Evolutionary conservation across 2,888 invertebrate genomes (phyloP), one percentile per base, ranked within the genome.

Genomic region (Tipula confusa): DNA sequence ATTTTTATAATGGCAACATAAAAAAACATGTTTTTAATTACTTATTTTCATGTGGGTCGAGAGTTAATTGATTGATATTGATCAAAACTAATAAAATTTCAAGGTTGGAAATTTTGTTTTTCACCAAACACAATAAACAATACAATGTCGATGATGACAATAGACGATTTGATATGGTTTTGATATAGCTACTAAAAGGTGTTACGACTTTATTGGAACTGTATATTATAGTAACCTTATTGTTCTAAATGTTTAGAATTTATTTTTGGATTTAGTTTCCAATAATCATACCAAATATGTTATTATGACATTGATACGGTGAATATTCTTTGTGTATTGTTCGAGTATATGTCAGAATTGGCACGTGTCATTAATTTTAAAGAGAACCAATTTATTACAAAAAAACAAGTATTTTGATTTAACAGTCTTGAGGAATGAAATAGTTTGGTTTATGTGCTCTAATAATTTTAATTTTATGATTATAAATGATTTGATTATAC

Each of bases 61-160:
- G 64, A 64, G 64, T 64, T 64, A 43, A 64, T 64, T 64, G 64
- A 64, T 64, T 64, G 64, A 24, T 43, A 24, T 64, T 64, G 64
- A 24, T 64, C 18, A 24, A 64, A 64, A 64, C 64, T 64, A 64
- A 64, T 64, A 64, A 9, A 64, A 24, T 64, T 64, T 64, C 24
- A 64, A 64, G 64, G 64, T 64, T 64, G 64, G 24, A 64, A 64
- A 64, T 7, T 64, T 64, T 24, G 18, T 38, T 5, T 48, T 64
- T 64, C 9, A 1, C 24, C 9, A 24, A 64, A n/a, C 43, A 43
- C n/a, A 43, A n/a, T n/a, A n/a, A n/a, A n/a, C n/a, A n/a, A n/a
- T n/a, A 43, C 43, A 43, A 43, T 64, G 64, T 24, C 24, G 64
- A 64, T 24, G 24, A 64, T 24, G 64, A 64, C 64, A 64, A 64